Evolutionary conservation across 2,113 vertebrate species (phyloP).

Genomic region (Oreotrochilus melanogaster): DNA sequence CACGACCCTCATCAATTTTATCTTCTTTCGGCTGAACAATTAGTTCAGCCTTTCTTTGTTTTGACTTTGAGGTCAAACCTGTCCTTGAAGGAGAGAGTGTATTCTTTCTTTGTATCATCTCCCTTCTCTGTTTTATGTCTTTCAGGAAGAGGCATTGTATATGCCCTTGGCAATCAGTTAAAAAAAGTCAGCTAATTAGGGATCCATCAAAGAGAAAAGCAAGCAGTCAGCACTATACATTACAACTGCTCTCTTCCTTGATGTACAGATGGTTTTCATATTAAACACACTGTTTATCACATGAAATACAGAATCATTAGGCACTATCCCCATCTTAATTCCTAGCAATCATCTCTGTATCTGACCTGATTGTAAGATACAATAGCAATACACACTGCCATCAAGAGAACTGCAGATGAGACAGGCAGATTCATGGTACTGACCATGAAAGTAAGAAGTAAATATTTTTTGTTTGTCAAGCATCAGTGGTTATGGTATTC

Average conservation of each 20-base stretch:
- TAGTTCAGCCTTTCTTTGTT: not conserved
- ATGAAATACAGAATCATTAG: not conserved
- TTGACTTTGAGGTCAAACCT: constrained; percentile 14
- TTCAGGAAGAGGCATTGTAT: not conserved
- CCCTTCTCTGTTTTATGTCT: constrained; percentile 11
- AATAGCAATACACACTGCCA: not conserved
- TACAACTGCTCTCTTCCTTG: not conserved
- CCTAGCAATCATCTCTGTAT: not conserved
- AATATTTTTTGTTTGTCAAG: not conserved
- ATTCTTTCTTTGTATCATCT: not conserved
- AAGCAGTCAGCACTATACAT: not conserved
- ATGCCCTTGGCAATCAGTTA: not conserved
- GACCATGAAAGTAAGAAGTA: not conserved
- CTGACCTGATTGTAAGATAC: not conserved
- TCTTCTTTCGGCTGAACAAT: not conserved
- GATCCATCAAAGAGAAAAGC: not conserved
- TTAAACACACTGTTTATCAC: not conserved
- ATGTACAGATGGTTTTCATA: constrained; percentile 11
- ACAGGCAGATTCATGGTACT: not conserved
- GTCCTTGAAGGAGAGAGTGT: not conserved
- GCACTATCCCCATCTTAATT: not conserved
- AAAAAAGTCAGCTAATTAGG: constrained; percentile 31
- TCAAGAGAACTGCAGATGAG: not conserved
- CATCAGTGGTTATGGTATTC: not conserved
- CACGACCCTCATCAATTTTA: not conserved